These are phyloP conservation scores for Cyanoliseus patagonus DNA, from an alignment of 2,113 vertebrate species.

Conservation along the genomic window DNA sequence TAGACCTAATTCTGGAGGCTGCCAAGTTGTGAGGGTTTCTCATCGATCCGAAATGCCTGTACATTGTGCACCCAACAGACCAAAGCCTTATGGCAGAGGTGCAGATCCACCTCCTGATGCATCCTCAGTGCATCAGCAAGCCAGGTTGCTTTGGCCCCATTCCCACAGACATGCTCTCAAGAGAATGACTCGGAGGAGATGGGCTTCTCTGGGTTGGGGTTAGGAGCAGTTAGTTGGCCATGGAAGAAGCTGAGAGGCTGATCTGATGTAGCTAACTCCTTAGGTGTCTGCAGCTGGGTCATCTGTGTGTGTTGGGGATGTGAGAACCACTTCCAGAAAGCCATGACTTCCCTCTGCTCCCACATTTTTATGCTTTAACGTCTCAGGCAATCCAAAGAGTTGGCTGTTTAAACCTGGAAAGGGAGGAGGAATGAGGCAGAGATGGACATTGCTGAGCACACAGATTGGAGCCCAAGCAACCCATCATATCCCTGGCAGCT, in stretches of 20 bases:
- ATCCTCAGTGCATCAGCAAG: neutral
- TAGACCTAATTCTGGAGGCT: neutral
- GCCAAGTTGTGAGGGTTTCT: neutral
- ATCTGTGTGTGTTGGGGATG: rapidly evolving
- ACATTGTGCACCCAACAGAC: rapidly evolving
- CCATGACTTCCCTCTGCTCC: neutral
- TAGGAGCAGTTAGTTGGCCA: neutral
- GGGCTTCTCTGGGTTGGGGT: neutral
- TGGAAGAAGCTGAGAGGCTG: neutral
- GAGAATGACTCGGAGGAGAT: neutral
- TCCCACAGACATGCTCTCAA: neutral
- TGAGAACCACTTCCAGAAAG: neutral
- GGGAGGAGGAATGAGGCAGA: neutral
- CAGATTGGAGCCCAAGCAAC: neutral
- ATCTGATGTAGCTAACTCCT: rapidly evolving
- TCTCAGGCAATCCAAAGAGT: neutral
- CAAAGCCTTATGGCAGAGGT: neutral
- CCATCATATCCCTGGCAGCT: rapidly evolving
- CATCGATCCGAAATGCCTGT: rapidly evolving
- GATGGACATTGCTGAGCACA: rapidly evolving
- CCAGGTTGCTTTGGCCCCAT: neutral
- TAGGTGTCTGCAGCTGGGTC: neutral
- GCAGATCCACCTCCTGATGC: neutral
- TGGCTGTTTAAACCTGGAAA: neutral
- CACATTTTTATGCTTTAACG: neutral